Conservation (phyloP, 2,888 invertebrate genomes). For the Icerya purchasi region DNA sequence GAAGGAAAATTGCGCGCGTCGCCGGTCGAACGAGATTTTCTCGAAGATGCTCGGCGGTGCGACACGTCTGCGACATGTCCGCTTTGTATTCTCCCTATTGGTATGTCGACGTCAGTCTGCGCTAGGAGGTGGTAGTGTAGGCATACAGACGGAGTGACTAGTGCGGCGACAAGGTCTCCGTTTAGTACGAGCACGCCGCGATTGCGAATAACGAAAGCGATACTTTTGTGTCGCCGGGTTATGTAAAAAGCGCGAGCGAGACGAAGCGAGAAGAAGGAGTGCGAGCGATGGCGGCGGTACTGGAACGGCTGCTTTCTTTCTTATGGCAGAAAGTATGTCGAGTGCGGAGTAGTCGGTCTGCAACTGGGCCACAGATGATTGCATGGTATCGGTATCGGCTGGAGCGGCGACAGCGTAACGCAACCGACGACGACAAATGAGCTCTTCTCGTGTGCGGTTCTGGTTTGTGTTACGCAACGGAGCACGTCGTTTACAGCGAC, state of each 20-base stretch:
- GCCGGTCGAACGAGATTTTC: too few relatives aligned
- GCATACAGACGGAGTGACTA: too few relatives aligned
- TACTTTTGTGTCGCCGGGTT: constrained; percentile 8
- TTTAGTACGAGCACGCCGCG: constrained; percentile 23
- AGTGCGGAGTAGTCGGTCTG: background rate
- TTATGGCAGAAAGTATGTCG: too few relatives aligned
- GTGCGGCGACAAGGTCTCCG: constrained; percentile 9
- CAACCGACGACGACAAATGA: background rate
- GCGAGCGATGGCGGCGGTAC: background rate
- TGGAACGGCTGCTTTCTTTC: too few relatives aligned
- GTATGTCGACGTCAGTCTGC: too few relatives aligned
- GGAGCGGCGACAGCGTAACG: background rate
- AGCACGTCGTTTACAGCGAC: too few relatives aligned
- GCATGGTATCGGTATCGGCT: constrained; percentile 7
- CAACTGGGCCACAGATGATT: constrained; percentile 9
- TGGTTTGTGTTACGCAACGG: too few relatives aligned
- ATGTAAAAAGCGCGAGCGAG: background rate
- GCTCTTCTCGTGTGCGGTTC: constrained; percentile 1
- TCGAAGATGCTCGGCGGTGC: too few relatives aligned
- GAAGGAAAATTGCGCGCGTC: too few relatives aligned
- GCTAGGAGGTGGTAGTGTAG: too few relatives aligned
- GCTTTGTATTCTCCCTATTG: too few relatives aligned
- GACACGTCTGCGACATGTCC: too few relatives aligned
- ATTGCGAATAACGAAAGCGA: constrained; percentile 4
- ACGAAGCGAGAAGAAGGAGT: background rate